These are phyloP conservation scores for Fragum sueziense DNA, from an alignment of 2,888 invertebrate genomes.

Conservation along the genomic window DNA sequence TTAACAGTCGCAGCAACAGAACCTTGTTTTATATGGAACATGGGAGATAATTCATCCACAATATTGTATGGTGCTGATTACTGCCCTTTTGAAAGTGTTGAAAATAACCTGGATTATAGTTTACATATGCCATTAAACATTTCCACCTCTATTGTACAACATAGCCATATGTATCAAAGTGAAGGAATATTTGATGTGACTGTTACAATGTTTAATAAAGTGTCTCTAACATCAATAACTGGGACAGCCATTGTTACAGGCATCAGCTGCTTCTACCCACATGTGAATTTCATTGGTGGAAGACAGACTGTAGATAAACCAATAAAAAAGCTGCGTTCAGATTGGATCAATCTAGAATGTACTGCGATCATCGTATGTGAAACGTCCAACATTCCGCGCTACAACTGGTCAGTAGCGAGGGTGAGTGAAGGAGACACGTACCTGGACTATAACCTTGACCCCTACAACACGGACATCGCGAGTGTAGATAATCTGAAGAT, in stretches of 20 bases:
- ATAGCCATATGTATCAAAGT: slow-evolving; percentile 57
- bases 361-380: slow-evolving; percentile 68
- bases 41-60: slow-evolving; percentile 61
- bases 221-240: slow-evolving; percentile 56
- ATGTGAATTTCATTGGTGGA: slow-evolving; percentile 67
- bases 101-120: slow-evolving; percentile 21
- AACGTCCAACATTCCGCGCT: slow-evolving; percentile 56
- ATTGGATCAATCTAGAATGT: slow-evolving; percentile 65
- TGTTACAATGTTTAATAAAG: slow-evolving; percentile 59
- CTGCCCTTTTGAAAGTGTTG: slow-evolving; percentile 36
- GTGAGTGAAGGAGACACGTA: slow-evolving; percentile 60
- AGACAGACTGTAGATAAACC: slow-evolving; percentile 65
- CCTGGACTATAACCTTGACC: slow-evolving; percentile 57
- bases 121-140: slow-evolving; percentile 29
- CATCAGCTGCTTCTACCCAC: slow-evolving; percentile 67
- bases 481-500: slow-evolving; percentile 62
- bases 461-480: slow-evolving; percentile 42
- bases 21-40: slow-evolving; percentile 66
- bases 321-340: slow-evolving; percentile 56
- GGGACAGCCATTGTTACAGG: slow-evolving; percentile 64
- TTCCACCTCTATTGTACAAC: slow-evolving; percentile 33
- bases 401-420: slow-evolving; percentile 62
- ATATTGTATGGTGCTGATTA: slow-evolving; percentile 47
- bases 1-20: slow-evolving; percentile 62
- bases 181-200: slow-evolving; percentile 63